Evolutionary conservation across 2,797 vertebrate genomes (phyloP).

Genomic region (Halcyon chelicuti): DNA sequence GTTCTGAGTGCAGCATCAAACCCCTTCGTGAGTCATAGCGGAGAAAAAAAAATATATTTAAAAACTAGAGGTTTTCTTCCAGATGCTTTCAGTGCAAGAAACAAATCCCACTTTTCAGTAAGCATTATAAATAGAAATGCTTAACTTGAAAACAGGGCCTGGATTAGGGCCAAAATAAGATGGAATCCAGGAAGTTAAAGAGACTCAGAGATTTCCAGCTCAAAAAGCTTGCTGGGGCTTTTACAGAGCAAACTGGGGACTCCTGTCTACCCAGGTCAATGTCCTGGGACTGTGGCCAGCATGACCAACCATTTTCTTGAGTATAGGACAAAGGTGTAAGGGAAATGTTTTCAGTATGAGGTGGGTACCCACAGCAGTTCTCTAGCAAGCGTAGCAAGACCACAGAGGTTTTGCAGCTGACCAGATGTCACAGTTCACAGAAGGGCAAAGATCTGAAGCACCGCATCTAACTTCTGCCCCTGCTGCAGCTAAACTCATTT

Average conservation of each 20-base stretch:
- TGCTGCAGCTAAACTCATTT: constrained; percentile 1
- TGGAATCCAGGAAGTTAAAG: constrained; percentile 53
- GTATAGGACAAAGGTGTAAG: background rate
- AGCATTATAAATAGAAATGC: constrained; percentile 46
- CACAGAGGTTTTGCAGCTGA: constrained; percentile 30
- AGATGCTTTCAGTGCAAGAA: background rate
- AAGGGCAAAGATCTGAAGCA: constrained; percentile 52
- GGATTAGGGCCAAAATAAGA: constrained; percentile 30
- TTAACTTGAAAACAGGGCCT: constrained; percentile 11
- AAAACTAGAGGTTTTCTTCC: background rate
- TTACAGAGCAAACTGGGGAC: background rate
- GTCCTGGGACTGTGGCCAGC: background rate
- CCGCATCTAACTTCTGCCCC: background rate
- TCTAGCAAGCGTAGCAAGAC: background rate
- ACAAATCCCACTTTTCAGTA: constrained; percentile 3
- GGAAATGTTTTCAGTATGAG: background rate
- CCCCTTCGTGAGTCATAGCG: background rate
- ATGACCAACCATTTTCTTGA: background rate
- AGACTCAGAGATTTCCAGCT: background rate
- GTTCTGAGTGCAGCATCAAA: background rate
- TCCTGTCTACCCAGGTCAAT: background rate
- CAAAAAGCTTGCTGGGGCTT: background rate
- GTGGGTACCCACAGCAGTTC: background rate
- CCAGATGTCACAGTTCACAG: constrained; percentile 62
- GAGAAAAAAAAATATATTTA: background rate